These are phyloP conservation scores for Cardiocondyla obscurior DNA, from an alignment of 1,140 invertebrate genomes.

Conservation along the genomic window DNA sequence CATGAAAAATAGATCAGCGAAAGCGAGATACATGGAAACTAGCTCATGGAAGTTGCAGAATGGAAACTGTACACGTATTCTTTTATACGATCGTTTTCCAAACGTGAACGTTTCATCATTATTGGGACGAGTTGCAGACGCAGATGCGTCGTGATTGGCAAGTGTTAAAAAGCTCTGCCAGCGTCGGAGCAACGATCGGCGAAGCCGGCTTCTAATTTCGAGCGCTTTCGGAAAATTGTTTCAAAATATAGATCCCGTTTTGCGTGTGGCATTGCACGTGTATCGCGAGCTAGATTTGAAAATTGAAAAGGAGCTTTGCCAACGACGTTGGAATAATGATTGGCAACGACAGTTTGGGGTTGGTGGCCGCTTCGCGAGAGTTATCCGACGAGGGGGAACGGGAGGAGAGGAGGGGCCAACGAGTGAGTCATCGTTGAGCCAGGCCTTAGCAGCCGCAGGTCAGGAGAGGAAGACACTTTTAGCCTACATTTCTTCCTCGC, in stretches of 20 bases:
- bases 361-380: conserved; percentile 54
- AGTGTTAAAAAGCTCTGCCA: background rate
- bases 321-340: conserved; percentile 64
- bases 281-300: conserved; percentile 12
- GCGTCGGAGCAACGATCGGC: background rate
- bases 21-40: background rate
- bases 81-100: background rate
- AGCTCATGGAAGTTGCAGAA: background rate
- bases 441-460: conserved; percentile 78
- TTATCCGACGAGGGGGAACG: conserved; percentile 7
- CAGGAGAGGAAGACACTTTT: conserved; percentile 80
- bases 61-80: background rate
- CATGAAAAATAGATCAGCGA: conserved; percentile 7
- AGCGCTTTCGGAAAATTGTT: background rate
- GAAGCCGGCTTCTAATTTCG: background rate
- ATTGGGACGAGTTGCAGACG: too few relatives aligned
- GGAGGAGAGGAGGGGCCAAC: conserved; percentile 54
- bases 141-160: background rate
- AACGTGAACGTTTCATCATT: background rate
- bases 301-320: conserved; percentile 44
- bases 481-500: conserved; percentile 78
- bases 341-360: conserved; percentile 65
- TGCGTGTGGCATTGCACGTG: background rate
- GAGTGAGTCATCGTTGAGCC: conserved; percentile 79
- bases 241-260: background rate